phyloP scores from a whole-genome alignment of 2,797 vertebrate genomes.

The Peromyscus attwateri region DNA sequence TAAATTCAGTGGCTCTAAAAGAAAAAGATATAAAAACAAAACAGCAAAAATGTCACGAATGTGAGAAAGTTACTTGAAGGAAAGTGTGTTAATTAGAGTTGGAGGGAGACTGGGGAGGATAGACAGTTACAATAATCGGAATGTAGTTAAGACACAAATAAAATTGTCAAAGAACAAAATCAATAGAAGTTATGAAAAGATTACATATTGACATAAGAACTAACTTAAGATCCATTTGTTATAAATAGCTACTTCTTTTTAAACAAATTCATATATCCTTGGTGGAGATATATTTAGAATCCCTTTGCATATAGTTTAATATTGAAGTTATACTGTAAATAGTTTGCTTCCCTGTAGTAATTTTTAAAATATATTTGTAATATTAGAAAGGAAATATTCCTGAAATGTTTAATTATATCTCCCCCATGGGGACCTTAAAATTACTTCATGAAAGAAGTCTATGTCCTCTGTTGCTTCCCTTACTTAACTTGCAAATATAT shows the following conservation, averaged over 20 bases:
- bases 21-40: neutral
- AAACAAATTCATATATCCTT: neutral
- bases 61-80: neutral
- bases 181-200: neutral
- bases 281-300: neutral
- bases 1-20: neutral
- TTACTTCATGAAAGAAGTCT: neutral
- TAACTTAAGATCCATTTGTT: neutral
- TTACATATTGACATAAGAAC: neutral
- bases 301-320: neutral
- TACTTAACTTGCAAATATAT: slow-evolving; percentile 6
- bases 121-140: neutral
- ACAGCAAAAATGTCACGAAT: neutral
- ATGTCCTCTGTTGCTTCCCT: neutral
- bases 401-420: slow-evolving; percentile 18
- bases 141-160: neutral
- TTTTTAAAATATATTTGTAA: neutral
- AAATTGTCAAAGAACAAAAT: neutral
- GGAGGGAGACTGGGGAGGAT: neutral
- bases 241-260: neutral
- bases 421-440: neutral
- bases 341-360: neutral
- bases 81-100: neutral
- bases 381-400: neutral
- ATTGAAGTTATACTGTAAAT: neutral